Conservation (phyloP, 2,888 invertebrate species). For the Bembecia ichneumoniformis region DNA sequence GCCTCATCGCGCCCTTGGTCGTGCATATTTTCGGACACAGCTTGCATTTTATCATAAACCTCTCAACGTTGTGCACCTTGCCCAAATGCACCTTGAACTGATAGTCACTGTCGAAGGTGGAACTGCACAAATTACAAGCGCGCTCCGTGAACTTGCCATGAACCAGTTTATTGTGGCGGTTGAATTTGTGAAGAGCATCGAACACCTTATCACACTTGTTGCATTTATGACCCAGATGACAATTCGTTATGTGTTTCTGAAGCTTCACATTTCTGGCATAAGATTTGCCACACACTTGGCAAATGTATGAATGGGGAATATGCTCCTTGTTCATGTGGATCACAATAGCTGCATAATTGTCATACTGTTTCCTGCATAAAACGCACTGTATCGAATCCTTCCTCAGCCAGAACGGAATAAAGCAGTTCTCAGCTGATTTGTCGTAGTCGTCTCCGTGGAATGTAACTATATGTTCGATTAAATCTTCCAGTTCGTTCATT, state of each 20-base stretch:
- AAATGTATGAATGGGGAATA: constrained; percentile 35
- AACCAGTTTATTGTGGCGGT: constrained; percentile 34
- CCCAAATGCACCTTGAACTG: constrained; percentile 51
- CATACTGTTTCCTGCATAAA: constrained; percentile 30
- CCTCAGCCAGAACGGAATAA: constrained; percentile 40
- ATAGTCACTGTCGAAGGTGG: constrained; percentile 32
- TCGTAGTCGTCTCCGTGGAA: constrained; percentile 35
- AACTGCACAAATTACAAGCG: constrained; percentile 37
- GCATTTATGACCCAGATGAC: constrained; percentile 36
- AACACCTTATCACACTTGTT: constrained; percentile 58
- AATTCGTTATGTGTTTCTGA: constrained; percentile 35
- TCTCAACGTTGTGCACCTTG: constrained; percentile 48
- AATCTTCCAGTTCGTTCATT: constrained; percentile 26
- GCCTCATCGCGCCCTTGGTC: constrained; percentile 65
- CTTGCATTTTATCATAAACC: constrained; percentile 45
- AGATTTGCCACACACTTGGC: constrained; percentile 44
- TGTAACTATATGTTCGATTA: constrained; percentile 31
- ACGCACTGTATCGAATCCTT: constrained; percentile 35
- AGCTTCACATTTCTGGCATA: constrained; percentile 37
- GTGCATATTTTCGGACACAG: constrained; percentile 52
- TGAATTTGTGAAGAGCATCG: constrained; percentile 29
- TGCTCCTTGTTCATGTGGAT: constrained; percentile 49
- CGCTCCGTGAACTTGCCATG: constrained; percentile 31
- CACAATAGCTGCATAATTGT: constrained; percentile 40
- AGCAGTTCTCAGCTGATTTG: constrained; percentile 23